A percentile compares a stretch with the other conserved stretches of the same genome.
These are phyloP conservation scores for Lagodon rhomboides DNA, from an alignment of 2,797 vertebrate species.

Conservation along the genomic window DNA sequence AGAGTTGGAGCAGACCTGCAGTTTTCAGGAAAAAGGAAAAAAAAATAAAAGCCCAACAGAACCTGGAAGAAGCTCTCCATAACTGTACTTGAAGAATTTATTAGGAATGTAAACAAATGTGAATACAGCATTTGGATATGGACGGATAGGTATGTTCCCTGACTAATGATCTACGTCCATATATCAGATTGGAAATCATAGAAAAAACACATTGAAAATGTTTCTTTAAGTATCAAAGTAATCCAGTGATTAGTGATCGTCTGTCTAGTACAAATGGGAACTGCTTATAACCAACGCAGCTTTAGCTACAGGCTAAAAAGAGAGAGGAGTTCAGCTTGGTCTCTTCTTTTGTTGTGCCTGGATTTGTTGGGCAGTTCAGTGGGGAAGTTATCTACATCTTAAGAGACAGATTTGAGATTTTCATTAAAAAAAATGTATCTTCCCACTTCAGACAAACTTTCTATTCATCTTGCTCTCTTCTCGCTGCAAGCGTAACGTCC, in stretches of 20 bases:
- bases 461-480: neutral
- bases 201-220: neutral
- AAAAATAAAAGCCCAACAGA: neutral
- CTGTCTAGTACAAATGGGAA: neutral
- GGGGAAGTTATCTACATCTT: too few species aligned
- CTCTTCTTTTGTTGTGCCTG: neutral
- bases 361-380: neutral
- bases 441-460: neutral
- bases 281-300: too few species aligned
- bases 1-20: too few species aligned
- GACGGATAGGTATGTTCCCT: neutral
- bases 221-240: neutral
- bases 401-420: neutral
- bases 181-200: neutral
- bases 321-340: neutral
- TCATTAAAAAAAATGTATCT: neutral
- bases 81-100: neutral
- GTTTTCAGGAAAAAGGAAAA: too few species aligned
- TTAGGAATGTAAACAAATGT: neutral
- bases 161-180: neutral
- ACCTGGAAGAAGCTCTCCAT: neutral
- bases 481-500: neutral
- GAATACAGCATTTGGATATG: neutral
- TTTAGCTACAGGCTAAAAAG: neutral
- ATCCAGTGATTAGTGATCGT: neutral